Evolutionary conservation across 2,113 vertebrate genomes (phyloP).

Genomic region (Catharus bicknelli): DNA sequence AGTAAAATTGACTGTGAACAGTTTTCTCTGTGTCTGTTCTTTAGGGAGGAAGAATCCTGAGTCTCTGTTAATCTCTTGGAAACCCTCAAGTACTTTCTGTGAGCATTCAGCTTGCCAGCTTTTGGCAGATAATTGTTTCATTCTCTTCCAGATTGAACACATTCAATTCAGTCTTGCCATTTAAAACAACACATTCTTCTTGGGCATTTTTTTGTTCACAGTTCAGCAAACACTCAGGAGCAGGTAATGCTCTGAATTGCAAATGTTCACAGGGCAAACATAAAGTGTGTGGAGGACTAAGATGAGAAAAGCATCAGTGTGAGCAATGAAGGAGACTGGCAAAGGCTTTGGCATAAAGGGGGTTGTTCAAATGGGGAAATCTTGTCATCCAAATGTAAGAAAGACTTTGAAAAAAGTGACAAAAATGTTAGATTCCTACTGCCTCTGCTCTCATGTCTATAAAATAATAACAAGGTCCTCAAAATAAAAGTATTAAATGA

Average conservation of each 20-base stretch:
- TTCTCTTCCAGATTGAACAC: background rate
- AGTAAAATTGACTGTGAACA: constrained; percentile 2
- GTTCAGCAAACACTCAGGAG: background rate
- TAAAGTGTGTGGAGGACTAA: background rate
- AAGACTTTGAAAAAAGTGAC: background rate
- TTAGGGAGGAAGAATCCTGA: background rate
- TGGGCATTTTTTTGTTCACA: background rate
- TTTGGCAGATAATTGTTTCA: constrained; percentile 43
- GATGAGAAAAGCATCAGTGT: background rate
- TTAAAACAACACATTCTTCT: background rate
- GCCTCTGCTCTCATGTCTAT: background rate
- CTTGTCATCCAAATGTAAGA: background rate
- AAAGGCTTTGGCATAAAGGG: too few relatives aligned
- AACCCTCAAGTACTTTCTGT: constrained; percentile 2
- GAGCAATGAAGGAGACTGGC: background rate
- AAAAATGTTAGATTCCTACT: background rate
- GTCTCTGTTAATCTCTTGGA: background rate
- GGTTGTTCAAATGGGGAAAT: background rate
- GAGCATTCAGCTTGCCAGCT: background rate
- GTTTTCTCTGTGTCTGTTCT: background rate
- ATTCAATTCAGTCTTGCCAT: background rate
- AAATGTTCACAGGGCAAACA: background rate
- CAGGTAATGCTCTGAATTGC: constrained; percentile 22
- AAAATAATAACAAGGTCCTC: background rate
- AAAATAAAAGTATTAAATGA: background rate